Evolutionary conservation across 2,888 invertebrate genomes (phyloP).

Genomic region (Trilocha varians): DNA sequence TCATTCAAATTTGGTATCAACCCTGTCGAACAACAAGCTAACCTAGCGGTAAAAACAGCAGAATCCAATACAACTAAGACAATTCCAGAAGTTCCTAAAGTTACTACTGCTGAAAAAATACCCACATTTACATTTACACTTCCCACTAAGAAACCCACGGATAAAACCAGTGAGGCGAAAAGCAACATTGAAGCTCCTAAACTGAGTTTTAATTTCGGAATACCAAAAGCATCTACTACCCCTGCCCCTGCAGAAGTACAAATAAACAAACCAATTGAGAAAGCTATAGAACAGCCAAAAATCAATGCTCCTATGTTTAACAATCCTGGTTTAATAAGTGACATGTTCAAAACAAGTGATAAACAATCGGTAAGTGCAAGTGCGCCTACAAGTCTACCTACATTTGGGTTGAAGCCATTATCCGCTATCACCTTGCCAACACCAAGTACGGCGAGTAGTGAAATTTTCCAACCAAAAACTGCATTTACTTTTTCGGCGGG

Average conservation of each 20-base stretch:
- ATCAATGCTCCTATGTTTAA: conserved; percentile 6
- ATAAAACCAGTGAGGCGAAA: conserved; percentile 15
- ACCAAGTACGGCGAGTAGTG: background rate
- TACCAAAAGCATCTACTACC: conserved; percentile 25
- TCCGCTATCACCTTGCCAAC: background rate
- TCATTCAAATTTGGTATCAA: conserved; percentile 55
- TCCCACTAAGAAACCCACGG: conserved; percentile 23
- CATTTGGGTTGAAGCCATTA: background rate
- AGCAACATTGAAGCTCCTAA: conserved; percentile 23
- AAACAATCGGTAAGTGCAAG: background rate
- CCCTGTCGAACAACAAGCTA: conserved; percentile 27
- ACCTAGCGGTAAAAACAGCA: conserved; percentile 18
- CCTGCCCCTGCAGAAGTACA: conserved; percentile 15
- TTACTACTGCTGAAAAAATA: conserved; percentile 34
- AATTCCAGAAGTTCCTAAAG: conserved; percentile 13
- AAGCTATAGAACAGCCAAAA: conserved; percentile 32
- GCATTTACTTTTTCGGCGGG: conserved; percentile 2
- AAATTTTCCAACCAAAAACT: background rate
- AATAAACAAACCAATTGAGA: conserved; percentile 34
- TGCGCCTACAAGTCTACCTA: background rate
- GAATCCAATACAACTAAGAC: conserved; percentile 9
- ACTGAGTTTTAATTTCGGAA: conserved; percentile 38
- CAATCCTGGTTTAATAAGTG: background rate
- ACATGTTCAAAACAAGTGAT: background rate
- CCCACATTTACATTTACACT: conserved; percentile 33